A percentile compares a stretch with the other conserved stretches of the same genome.
Evolutionary conservation across 2,888 invertebrate genomes (phyloP).

Genomic region (Alcis repandata): DNA sequence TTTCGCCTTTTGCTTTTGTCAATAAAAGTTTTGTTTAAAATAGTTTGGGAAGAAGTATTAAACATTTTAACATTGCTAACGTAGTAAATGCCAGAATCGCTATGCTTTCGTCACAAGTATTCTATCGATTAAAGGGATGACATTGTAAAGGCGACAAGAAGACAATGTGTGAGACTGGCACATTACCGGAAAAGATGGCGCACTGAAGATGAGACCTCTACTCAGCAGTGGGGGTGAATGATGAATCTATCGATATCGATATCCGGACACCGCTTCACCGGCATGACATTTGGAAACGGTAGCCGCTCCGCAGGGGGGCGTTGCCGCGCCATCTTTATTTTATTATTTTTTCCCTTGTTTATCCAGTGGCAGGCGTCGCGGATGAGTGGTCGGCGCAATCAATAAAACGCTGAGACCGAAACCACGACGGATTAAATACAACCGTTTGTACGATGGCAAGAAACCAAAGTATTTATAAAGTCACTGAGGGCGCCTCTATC

Average conservation of each 20-base stretch:
- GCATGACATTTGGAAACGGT: slow-evolving; percentile 84
- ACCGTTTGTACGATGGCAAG: slow-evolving; percentile 29
- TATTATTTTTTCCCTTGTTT: slow-evolving; percentile 82
- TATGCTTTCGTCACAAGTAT: too few species aligned
- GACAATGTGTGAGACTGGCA: too few species aligned
- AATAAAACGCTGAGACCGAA: slow-evolving; percentile 81
- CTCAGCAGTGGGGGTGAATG: too few species aligned
- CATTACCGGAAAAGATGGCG: too few species aligned
- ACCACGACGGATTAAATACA: slow-evolving; percentile 79
- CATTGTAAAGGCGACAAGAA: too few species aligned
- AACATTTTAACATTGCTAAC: too few species aligned
- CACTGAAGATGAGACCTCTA: too few species aligned
- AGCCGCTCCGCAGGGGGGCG: slow-evolving; percentile 80
- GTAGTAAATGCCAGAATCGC: too few species aligned
- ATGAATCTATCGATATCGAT: slow-evolving; percentile 43
- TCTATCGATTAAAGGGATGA: too few species aligned
- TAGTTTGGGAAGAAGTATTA: too few species aligned
- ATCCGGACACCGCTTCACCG: slow-evolving; percentile 49
- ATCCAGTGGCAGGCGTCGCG: slow-evolving; percentile 79
- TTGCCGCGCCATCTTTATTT: slow-evolving; percentile 81
- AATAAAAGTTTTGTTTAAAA: too few species aligned
- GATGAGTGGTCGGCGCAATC: slow-evolving; percentile 80
- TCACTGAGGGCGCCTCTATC: background rate
- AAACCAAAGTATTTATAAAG: background rate
- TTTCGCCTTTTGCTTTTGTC: too few species aligned